A percentile compares a stretch with the other conserved stretches of the same genome.
Evolutionary conservation across 1,140 invertebrate species (phyloP).

Genomic region (Zaprionus camerounensis): DNA sequence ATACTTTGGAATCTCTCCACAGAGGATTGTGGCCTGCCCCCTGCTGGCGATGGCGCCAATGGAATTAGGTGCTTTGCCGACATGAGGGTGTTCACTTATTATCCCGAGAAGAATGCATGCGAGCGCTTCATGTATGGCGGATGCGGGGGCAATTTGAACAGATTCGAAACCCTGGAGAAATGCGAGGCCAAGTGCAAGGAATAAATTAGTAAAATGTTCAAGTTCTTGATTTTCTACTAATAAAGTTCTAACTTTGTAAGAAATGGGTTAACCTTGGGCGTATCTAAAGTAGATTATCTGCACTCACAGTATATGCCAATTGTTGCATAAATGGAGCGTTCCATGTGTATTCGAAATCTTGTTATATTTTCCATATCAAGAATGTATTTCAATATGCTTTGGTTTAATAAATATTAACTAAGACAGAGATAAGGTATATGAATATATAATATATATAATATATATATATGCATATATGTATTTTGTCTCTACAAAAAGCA

Average conservation of each 20-base stretch:
- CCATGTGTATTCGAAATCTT: too few relatives aligned
- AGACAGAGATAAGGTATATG: background rate
- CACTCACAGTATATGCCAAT: background rate
- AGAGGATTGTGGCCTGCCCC: constrained; percentile 44
- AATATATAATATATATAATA: background rate
- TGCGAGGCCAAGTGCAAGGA: constrained; percentile 61
- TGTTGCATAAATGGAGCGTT: background rate
- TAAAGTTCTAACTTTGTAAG: constrained; percentile 9
- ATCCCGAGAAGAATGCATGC: constrained; percentile 88
- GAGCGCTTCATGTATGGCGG: constrained; percentile 91
- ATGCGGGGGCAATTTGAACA: constrained; percentile 95
- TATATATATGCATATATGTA: background rate
- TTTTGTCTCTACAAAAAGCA: background rate
- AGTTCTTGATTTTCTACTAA: background rate
- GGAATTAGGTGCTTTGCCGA: constrained; percentile 59
- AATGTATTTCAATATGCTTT: too few relatives aligned
- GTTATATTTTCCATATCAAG: too few relatives aligned
- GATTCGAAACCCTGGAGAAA: constrained; percentile 85
- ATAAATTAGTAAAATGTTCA: too few relatives aligned
- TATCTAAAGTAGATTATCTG: background rate
- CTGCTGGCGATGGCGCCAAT: constrained; percentile 51
- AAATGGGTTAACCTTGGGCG: background rate
- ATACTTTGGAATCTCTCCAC: background rate
- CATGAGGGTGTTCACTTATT: constrained; percentile 91
- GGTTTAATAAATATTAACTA: background rate